These are phyloP conservation scores for Sebastes reedi DNA, from an alignment of 2,797 vertebrate genomes.

Conservation along the genomic window DNA sequence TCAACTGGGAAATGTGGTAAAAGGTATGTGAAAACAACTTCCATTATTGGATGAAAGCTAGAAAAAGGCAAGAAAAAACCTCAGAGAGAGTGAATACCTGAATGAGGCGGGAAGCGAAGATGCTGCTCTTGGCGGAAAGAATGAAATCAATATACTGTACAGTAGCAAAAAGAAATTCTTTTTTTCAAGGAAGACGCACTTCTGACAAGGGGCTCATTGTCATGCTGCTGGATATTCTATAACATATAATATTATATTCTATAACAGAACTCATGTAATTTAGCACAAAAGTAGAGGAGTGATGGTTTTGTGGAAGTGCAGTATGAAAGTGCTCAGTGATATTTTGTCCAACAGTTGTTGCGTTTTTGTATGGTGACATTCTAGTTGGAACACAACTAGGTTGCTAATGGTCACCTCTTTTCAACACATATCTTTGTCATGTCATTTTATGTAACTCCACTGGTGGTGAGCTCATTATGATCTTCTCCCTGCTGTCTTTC, in stretches of 20 bases:
- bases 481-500: neutral
- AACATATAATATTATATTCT: no score
- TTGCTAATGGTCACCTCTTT: constrained; percentile 4
- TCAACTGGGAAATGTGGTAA: constrained; percentile 46
- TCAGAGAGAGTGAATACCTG: constrained; percentile 2
- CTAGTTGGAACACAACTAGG: neutral
- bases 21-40: constrained; percentile 43
- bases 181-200: neutral
- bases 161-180: neutral
- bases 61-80: constrained; percentile 2
- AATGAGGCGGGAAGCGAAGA: neutral
- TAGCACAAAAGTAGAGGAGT: neutral
- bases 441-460: constrained; percentile 17
- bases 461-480: constrained; percentile 24
- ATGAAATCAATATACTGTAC: neutral
- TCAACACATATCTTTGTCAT: constrained; percentile 22
- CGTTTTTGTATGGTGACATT: neutral
- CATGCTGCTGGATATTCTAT: neutral
- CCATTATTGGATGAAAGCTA: constrained; percentile 39
- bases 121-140: neutral
- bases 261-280: neutral
- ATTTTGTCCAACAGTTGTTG: neutral
- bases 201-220: constrained; percentile 1
- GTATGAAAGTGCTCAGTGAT: neutral
- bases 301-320: neutral